Percentiles rank a stretch among this genome's conserved stretches.
Evolutionary conservation across 1,140 invertebrate genomes (phyloP).

Genomic region (Drosophila chauvacae): DNA sequence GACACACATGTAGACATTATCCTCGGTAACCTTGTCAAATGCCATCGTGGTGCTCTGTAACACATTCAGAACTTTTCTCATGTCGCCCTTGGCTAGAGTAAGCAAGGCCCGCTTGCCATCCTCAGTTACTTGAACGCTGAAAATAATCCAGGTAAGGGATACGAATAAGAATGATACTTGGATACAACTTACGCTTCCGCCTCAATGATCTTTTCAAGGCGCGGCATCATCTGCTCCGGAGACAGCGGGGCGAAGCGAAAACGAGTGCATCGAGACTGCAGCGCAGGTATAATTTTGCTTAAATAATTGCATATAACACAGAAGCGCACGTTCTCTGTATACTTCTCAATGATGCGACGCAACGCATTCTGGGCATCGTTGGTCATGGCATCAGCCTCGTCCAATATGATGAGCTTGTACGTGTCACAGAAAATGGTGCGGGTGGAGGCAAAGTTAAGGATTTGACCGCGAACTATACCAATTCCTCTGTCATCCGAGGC

Average conservation of each 20-base stretch:
- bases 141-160: constrained; percentile 37
- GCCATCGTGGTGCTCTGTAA: constrained; percentile 96
- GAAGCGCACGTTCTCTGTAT: constrained; percentile 98
- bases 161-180: background rate
- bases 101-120: constrained; percentile 96
- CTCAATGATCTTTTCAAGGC: constrained; percentile 93
- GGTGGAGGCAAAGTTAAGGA: constrained; percentile 99
- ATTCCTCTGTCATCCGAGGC: constrained; percentile 99
- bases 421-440: constrained; percentile 97
- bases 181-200: constrained; percentile 90
- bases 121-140: constrained; percentile 92
- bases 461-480: constrained; percentile 96
- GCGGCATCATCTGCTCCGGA: constrained; percentile 94
- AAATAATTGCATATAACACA: constrained; percentile 99
- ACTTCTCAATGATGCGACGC: constrained; percentile 99
- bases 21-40: constrained; percentile 93
- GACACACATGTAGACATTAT: constrained; percentile 97
- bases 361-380: constrained; percentile 99
- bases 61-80: constrained; percentile 98
- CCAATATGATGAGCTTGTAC: constrained; percentile 98
- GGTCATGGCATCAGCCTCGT: constrained; percentile 99
- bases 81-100: constrained; percentile 97
- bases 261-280: constrained; percentile 98
- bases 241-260: constrained; percentile 98
- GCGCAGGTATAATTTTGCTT: constrained; percentile 98